Evolutionary conservation across 37 sponge, comb jelly and placozoan species (phyloP), one percentile per base, ranked within the genome.

Genomic region (Chondrilla cf. caribensis): DNA sequence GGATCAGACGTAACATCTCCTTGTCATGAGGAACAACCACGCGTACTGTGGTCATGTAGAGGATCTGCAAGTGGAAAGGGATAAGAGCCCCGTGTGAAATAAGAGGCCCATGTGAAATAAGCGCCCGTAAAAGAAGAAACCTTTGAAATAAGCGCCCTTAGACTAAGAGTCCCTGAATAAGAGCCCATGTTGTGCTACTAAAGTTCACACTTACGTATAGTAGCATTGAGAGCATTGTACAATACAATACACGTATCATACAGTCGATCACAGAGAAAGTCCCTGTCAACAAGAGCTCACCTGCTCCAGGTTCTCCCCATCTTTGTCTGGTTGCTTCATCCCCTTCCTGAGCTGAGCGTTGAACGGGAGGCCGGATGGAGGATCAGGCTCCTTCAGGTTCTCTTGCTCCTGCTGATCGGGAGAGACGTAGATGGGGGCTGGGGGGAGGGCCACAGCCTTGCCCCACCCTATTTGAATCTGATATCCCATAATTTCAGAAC

Each of bases 391-490:
- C 21, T 80, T 88, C 37, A 85, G 58, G 2, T 62, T 77, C 76
- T 92, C 83, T 36, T 88, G 83, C 54, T 88, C 92, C 21, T 83
- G 41, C 59, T 88, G 40, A 38, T 94, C 87, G 0, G 91, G 95
- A 36, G 97, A 84, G 17, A 96, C 89, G 62, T 99, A 99, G 47
- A 90, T 83, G 0, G 99, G 99, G 55, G 85, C 85, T 26, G 93
- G 97, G 15, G 99, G 99, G 22, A 99, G 80, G 33, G 97, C 95
- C n/a, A 99, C 97, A 17, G 93, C 78, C 76, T 93, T 94, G 15
- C 99, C 99, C 99, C 99, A 99, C 19, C 99, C 99, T 24, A 99
- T 84, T 76, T 92, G 89, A 11, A 99, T 80, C 35, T 90, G 86
- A 79, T 90, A 96, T n/a, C 91, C 99, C 88, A 96, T 89, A 40